Conservation (phyloP, 2,113 vertebrate species). For the Lepisosteus osseus region DNA sequence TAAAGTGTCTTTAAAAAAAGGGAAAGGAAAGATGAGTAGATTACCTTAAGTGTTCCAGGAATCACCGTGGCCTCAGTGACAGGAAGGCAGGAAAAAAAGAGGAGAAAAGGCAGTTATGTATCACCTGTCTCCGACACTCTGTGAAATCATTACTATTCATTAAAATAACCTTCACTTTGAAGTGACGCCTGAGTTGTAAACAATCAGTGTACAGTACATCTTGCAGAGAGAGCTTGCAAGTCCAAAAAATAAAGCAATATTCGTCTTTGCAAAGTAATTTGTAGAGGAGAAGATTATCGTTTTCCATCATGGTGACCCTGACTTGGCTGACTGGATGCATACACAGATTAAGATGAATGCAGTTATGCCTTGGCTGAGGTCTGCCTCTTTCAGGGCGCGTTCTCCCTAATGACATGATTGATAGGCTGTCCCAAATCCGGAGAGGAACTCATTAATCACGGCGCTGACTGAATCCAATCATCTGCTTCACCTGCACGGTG, state of each 20-base stretch:
- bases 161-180: constrained; percentile 93
- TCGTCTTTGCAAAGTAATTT: constrained; percentile 99
- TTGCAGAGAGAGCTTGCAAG: constrained; percentile 56
- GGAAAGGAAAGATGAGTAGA: constrained; percentile 42
- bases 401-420: constrained; percentile 99
- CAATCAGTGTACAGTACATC: constrained; percentile 78
- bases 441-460: constrained; percentile 99
- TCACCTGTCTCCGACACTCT: constrained; percentile 68
- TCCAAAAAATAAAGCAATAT: constrained; percentile 71
- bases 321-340: constrained; percentile 96
- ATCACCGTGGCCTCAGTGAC: constrained; percentile 52
- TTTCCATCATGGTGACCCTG: constrained; percentile 99
- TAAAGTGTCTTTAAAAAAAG: constrained; percentile 46
- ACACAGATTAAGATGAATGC: constrained; percentile 99
- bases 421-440: constrained; percentile 98
- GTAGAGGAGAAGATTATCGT: constrained; percentile 99
- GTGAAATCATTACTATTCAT: constrained; percentile 84
- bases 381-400: constrained; percentile 98
- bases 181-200: constrained; percentile 84
- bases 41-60: constrained; percentile 56
- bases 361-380: constrained; percentile 98
- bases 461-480: constrained; percentile 98
- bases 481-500: constrained; percentile 98
- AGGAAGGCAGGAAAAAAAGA: constrained; percentile 40
- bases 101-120: constrained; percentile 66